Conservation (phyloP, 2,797 vertebrate species). For the Molothrus ater region DNA sequence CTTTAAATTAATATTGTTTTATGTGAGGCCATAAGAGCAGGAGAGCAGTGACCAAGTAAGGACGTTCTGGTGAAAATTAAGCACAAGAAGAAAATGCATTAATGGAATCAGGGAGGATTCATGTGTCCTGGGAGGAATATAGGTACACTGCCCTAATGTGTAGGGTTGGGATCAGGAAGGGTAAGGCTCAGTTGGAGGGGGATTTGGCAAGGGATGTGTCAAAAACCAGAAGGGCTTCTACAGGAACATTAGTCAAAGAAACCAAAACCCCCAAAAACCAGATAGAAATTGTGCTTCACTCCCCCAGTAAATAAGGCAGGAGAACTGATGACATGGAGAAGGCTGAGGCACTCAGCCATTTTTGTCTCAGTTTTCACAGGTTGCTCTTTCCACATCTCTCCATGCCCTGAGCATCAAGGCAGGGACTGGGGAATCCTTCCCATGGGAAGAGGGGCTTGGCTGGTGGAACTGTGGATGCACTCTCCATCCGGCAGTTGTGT, state of each 20-base stretch:
- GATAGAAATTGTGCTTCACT: neutral
- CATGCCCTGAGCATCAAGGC: neutral
- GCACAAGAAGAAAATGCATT: neutral
- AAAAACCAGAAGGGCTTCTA: neutral
- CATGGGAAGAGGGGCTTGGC: neutral
- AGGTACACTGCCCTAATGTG: rapidly evolving
- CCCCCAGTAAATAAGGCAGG: neutral
- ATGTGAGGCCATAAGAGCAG: neutral
- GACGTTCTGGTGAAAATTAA: neutral
- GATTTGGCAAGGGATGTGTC: neutral
- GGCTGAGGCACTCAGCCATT: neutral
- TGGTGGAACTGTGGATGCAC: neutral
- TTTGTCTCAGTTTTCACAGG: neutral
- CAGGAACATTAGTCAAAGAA: neutral
- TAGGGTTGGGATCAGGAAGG: neutral
- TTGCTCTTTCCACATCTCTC: neutral
- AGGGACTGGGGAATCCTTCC: neutral
- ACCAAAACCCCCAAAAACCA: neutral
- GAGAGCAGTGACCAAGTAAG: neutral
- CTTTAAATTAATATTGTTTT: neutral
- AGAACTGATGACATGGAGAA: neutral
- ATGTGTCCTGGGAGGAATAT: neutral
- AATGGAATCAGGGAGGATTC: neutral
- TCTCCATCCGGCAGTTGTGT: neutral
- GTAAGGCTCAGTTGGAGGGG: neutral